A percentile compares a stretch with the other conserved stretches of the same genome.
Conservation (phyloP, 2,888 invertebrate genomes). For the Epistrophella euchroma region DNA sequence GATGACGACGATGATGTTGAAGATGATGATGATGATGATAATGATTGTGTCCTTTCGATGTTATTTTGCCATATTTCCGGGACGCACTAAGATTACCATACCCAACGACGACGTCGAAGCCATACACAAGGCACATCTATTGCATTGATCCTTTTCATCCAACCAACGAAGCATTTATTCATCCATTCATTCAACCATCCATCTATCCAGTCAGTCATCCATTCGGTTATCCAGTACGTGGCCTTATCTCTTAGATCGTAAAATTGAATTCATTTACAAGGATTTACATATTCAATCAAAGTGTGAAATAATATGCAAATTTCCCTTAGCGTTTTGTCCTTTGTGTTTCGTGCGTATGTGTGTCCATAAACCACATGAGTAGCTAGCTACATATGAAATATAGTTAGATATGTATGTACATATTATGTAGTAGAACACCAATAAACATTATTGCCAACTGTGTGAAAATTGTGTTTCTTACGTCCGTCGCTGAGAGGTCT, state of each 20-base stretch:
- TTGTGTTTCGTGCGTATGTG: slow-evolving; percentile 55
- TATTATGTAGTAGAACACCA: slow-evolving; percentile 10
- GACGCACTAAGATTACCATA: slow-evolving; percentile 66
- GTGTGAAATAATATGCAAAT: slow-evolving; percentile 79
- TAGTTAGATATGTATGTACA: too few species aligned
- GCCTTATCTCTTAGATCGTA: slow-evolving; percentile 78
- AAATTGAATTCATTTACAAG: slow-evolving; percentile 78
- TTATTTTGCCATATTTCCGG: slow-evolving; percentile 54
- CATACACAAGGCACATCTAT: slow-evolving; percentile 51
- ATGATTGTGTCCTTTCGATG: slow-evolving; percentile 64
- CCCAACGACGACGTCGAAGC: slow-evolving; percentile 52
- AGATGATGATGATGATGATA: neutral
- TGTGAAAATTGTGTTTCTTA: neutral
- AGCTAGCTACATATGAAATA: neutral
- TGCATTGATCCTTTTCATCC: slow-evolving; percentile 64
- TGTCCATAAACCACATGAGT: slow-evolving; percentile 26
- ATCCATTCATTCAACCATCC: slow-evolving; percentile 56
- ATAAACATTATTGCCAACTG: slow-evolving; percentile 1
- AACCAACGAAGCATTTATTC: slow-evolving; percentile 54
- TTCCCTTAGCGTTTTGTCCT: slow-evolving; percentile 57
- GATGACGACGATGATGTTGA: neutral
- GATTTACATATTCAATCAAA: slow-evolving; percentile 80
- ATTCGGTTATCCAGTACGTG: slow-evolving; percentile 74
- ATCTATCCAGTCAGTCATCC: slow-evolving; percentile 73
- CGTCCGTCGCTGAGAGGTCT: too few species aligned